phyloP scores from a whole-genome alignment of 2,888 invertebrate genomes.

The Tiphia femorata region DNA sequence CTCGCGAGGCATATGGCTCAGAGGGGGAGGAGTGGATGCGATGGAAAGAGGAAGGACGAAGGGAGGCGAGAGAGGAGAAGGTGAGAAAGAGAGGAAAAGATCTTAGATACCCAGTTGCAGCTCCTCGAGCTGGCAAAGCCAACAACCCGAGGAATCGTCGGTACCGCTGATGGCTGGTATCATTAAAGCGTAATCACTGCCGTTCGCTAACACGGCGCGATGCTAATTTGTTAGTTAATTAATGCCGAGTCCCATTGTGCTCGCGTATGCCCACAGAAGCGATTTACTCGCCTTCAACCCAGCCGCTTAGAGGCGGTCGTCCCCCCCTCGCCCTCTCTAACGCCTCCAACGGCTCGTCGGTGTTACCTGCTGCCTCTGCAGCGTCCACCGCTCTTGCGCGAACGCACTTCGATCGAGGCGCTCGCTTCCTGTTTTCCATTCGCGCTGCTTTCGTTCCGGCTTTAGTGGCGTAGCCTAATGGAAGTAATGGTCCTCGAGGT shows the following conservation, averaged over 20 bases:
- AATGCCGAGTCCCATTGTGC: conserved; percentile 63
- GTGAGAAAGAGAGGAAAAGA: conserved; percentile 36
- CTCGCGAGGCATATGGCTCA: no score
- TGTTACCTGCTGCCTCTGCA: no score
- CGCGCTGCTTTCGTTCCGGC: conserved; percentile 15
- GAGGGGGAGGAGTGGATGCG: neutral
- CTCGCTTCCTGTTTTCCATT: conserved; percentile 36
- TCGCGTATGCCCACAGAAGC: conserved; percentile 42
- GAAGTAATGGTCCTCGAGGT: no score
- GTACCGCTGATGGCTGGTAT: conserved; percentile 48
- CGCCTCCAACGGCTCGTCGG: neutral
- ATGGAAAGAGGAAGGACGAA: conserved; percentile 10
- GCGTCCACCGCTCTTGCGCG: no score
- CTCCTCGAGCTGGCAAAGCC: conserved; percentile 34
- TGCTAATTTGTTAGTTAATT: conserved; percentile 66
- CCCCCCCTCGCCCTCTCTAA: no score
- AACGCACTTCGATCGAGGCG: conserved; percentile 24
- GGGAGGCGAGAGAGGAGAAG: conserved; percentile 15
- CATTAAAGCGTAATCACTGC: conserved; percentile 66
- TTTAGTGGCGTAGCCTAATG: no score
- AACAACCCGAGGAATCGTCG: conserved; percentile 50
- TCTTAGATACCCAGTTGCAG: conserved; percentile 27
- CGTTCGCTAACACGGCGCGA: conserved; percentile 56
- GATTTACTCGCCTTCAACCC: no score
- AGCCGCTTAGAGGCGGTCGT: no score